Base-by-base conservation (phyloP, 2,113 vertebrate genomes). In the Drymodes brunneopygia region DNA sequence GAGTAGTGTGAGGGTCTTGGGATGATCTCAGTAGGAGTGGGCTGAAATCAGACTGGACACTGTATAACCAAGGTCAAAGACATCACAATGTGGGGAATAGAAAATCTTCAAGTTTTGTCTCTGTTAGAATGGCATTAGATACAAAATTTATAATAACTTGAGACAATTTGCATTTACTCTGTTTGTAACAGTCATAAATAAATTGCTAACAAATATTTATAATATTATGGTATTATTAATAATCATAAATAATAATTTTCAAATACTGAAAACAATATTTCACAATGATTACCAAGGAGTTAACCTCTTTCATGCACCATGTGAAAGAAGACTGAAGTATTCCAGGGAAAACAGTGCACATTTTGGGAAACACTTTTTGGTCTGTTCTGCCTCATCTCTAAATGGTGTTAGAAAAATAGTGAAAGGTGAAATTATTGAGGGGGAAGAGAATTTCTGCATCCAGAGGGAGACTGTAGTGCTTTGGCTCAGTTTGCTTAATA, bases 321-420 rank as follows among this genome's bases (percentile, higher is more conserved):
- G 17, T 60, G 54, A 53, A 80, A 65, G 58, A 70, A 86, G 31
- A 11, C 12, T 53, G 72, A 87, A 24, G 11, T 53, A 33, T 60
- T 65, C 33, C 29, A 31, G 0, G 1, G 69, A 58, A 82, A 91
- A 75, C 0, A 2, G 5, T 58, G 28, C 18, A 44, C 1, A 2
- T 61, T 81, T 84, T 74, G 25, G n/a, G 20, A 38, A 89, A 42
- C 7, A 17, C 9, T 24, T 57, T 45, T n/a, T 8, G 2, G 5
- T 70, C 53, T 54, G 17, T 81, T 73, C 51, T 78, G 27, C 19
- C 91, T 86, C 21, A 40, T n/a, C n/a, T 47, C 31, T 78, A 50
- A 81, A 61, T 62, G 18, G 5, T 25, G 9, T 38, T 45, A 73
- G 50, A 77, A 80, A 88, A 66, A 58, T 12, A 65, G 9, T 11